Percentiles rank a stretch among this genome's conserved stretches.
phyloP scores from a whole-genome alignment of 2,797 vertebrate genomes.

The Hapalemur alaotrensis region DNA sequence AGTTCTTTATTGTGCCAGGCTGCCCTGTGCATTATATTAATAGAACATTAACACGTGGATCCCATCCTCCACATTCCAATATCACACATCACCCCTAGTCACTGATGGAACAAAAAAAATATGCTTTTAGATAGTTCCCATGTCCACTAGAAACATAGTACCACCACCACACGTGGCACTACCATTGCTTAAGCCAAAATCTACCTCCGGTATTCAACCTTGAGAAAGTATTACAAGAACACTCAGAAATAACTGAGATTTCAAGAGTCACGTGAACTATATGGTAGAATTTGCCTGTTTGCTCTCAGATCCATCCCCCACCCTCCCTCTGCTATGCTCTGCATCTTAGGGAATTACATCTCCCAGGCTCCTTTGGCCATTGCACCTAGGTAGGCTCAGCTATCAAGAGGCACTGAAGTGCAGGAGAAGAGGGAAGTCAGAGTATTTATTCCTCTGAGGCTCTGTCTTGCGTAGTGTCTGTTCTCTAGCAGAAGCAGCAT shows the following conservation, averaged over 20 bases:
- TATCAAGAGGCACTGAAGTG: not conserved
- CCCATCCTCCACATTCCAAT: not conserved
- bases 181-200: not conserved
- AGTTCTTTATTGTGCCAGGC: not conserved
- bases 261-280: not conserved
- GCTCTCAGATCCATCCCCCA: not conserved
- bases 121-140: not conserved
- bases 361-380: not conserved
- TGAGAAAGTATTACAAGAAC: not conserved
- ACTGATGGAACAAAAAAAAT: not conserved
- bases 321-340: not conserved
- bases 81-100: not conserved
- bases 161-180: not conserved
- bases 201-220: not conserved
- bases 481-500: not conserved
- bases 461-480: not conserved
- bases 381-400: not conserved
- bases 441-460: not conserved
- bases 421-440: not conserved
- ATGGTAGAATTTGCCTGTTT: not conserved
- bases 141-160: not conserved
- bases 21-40: not conserved
- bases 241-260: not conserved
- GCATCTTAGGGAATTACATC: not conserved
- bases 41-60: not conserved